A percentile compares a stretch with the other conserved stretches of the same genome.
Evolutionary conservation across 2,113 vertebrate genomes (phyloP).

Genomic region (Catagonus wagneri): DNA sequence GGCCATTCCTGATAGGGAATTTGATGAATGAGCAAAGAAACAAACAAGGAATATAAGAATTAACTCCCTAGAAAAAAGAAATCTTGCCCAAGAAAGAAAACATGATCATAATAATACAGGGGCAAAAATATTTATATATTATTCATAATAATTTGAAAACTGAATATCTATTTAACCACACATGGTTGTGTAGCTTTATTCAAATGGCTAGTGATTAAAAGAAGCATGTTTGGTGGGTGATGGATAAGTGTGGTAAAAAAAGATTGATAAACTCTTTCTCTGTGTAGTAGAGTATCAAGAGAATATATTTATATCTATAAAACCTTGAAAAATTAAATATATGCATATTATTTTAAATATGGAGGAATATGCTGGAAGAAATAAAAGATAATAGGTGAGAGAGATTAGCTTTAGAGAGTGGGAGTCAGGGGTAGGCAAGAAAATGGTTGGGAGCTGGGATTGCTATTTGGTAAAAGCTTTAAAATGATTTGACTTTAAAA

Average conservation of each 20-base stretch:
- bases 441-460: neutral
- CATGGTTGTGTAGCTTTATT: neutral
- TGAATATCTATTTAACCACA: neutral
- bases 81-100: neutral
- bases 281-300: neutral
- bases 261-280: neutral
- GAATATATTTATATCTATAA: neutral
- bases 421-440: neutral
- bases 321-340: neutral
- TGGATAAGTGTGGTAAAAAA: neutral
- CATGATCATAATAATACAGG: neutral
- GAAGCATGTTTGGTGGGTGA: neutral
- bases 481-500: neutral
- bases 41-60: neutral
- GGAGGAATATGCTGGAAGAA: neutral
- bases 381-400: neutral
- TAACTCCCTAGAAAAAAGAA: neutral
- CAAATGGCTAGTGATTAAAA: neutral
- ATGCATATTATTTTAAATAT: slow-evolving; percentile 3
- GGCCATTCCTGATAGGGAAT: neutral
- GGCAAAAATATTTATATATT: neutral
- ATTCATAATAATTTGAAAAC: slow-evolving; percentile 13
- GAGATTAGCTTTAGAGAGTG: neutral
- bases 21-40: slow-evolving; percentile 22
- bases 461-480: slow-evolving; percentile 6